Base-by-base conservation (phyloP, 2,113 vertebrate species). In the Etheostoma spectabile region DNA sequence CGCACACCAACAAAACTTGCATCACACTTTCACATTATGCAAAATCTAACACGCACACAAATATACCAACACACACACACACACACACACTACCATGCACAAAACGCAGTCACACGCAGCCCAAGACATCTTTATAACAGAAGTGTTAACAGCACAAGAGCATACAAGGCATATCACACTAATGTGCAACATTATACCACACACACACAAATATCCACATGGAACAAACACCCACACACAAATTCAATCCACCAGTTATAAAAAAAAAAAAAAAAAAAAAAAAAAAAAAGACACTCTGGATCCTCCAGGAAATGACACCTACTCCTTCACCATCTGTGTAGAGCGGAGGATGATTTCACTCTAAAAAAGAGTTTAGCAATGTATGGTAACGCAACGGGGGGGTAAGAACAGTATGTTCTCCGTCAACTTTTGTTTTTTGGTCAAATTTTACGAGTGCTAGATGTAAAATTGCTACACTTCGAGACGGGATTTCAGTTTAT, bases 101-200 rank as follows among this genome's bases (percentile, higher is more conserved):
- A 82, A 76, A 90, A 90, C 78, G 89, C 91, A 93, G 91, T 66
- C 93, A 80, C 87, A 15, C 85, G 4, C 74, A 3, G 70, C 74
- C 79, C 62, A 2, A 82, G 51, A 90, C 80, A 0, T 74, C 88
- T 88, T 90, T 68, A 84, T 74, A 88, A 93, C 87, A 63, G 16
- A 87, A 89, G 81, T 77, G 77, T 84, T 73, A 79, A 86, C 64
- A 65, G 71, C 86, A 89, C 84, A 64, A 64, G 92, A 93, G 90
- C 92, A 89, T 84, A 92, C 91, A 8, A 91, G 86, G 91, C 92
- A 91, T 74, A 80, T 82, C 88, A 88, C 91, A 79, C 90, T 89
- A 86, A 85, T 86, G 90, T 69, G 87, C 91, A 88, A 92, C 86
- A 82, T 80, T 88, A 89, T 77, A 88, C 85, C 90, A 91, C 83